Base-by-base conservation (phyloP, 2,888 invertebrate species). In the Colostygia pectinataria region DNA sequence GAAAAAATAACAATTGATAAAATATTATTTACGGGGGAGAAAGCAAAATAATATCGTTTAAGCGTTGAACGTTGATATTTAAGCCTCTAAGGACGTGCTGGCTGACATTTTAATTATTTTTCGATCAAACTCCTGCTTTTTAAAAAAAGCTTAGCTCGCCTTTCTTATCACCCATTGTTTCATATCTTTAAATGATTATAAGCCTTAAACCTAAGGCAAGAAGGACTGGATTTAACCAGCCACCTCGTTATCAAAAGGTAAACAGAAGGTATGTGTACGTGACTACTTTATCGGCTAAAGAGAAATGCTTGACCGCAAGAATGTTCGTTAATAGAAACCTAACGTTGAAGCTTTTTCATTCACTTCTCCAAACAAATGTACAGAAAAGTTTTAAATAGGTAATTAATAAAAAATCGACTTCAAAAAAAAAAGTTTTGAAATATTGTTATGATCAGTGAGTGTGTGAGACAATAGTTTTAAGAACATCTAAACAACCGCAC, bases 131-230 rank as follows among this genome's bases (percentile, higher is more conserved):
- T 14, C 14, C 33, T 18, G 18, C 38, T 37, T 36, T 38, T 41
- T 24, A 18, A 32, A 56, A 53, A 54, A 48, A 51, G 25, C 53
- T 63, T 54, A 55, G 33, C 44, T 23, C 32, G 34, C 23, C 3
- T 4, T 28, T 47, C 61, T 70, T 66, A 70, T 59, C 57, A 63
- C 55, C 61, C 33, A 67, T 68, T 70, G 71, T 70, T 70, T 59
- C 55, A 45, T 13, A 53, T 46, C 48, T 27, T 57, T 38, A 23
- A 10, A 4, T 29, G 7, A 43, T 41, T 39, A 10, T 47, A 5
- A 27, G 5, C 27, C 36, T 42, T 48, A 49, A 25, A 3, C 0
- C 10, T 8, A 8, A 2, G 0, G 8, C 0, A 0, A 23, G 44
- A 49, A 48, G 39, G 29, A 25, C 23, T 4, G 18, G 31, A 7